A percentile compares a stretch with the other conserved stretches of the same genome.
phyloP scores from a whole-genome alignment of 2,888 invertebrate species.

The Andrena flavipes region DNA sequence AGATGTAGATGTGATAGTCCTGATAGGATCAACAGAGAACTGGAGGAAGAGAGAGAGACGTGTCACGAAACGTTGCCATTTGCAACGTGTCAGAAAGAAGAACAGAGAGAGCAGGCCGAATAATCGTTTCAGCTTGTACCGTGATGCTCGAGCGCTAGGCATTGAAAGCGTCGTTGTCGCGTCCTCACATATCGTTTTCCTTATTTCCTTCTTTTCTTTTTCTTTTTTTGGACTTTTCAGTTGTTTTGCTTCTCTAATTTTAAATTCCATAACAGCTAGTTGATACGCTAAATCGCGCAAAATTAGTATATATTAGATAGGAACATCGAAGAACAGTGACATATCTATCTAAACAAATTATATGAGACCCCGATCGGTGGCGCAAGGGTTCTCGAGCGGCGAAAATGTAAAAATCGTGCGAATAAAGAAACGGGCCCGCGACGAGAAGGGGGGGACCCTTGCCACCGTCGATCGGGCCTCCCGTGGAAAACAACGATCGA shows the following conservation, averaged over 20 bases:
- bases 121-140: constrained; percentile 5
- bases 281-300: constrained; percentile 43
- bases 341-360: constrained; percentile 30
- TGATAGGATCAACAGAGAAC: not conserved
- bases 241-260: constrained; percentile 24
- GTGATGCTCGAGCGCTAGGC: constrained; percentile 25
- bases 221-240: constrained; percentile 1
- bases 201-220: not conserved
- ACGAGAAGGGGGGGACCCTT: not conserved
- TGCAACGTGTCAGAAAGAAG: constrained; percentile 57
- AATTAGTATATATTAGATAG: constrained; percentile 66
- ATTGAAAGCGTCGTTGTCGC: constrained; percentile 24
- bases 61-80: constrained; percentile 68
- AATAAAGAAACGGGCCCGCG: not conserved
- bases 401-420: not conserved
- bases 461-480: constrained; percentile 12
- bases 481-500: constrained; percentile 1
- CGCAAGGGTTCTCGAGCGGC: not conserved
- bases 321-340: constrained; percentile 70
- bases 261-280: constrained; percentile 44
- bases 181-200: constrained; percentile 14
- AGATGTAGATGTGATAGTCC: not conserved
- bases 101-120: constrained; percentile 8
- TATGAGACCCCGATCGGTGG: constrained; percentile 20
- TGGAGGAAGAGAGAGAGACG: constrained; percentile 51